phyloP scores from a whole-genome alignment of 2,888 invertebrate genomes.

The Bedellia somnulentella region DNA sequence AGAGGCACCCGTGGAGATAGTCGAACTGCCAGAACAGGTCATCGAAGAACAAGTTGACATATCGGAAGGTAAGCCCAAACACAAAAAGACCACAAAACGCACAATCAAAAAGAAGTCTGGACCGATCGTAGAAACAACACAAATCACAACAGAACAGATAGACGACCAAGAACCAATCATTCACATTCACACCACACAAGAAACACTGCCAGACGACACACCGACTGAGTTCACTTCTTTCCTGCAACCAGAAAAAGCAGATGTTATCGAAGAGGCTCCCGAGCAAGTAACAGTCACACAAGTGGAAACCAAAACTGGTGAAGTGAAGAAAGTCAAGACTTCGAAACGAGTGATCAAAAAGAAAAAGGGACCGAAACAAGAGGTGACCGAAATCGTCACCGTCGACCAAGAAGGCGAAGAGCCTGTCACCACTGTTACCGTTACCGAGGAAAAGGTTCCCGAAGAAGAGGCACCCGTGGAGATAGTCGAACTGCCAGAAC shows the following conservation, averaged over 20 bases:
- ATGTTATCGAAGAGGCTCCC: conserved; percentile 10
- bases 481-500: conserved; percentile 17
- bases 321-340: conserved; percentile 5
- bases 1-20: conserved; percentile 6
- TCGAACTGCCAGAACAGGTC: conserved; percentile 21
- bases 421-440: conserved; percentile 17
- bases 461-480: conserved; percentile 15
- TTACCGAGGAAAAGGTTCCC: conserved; percentile 5
- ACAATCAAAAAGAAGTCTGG: conserved; percentile 19
- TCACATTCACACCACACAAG: conserved; percentile 16
- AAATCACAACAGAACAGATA: conserved; percentile 21
- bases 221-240: conserved; percentile 9
- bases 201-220: conserved; percentile 13
- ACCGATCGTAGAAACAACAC: conserved; percentile 20
- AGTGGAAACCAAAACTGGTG: conserved; percentile 7
- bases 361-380: conserved; percentile 19
- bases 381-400: conserved; percentile 33
- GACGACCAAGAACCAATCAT: conserved; percentile 20
- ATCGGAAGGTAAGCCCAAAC: conserved; percentile 19
- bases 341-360: conserved; percentile 17
- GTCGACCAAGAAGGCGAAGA: conserved; percentile 31
- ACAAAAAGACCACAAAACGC: conserved; percentile 16
- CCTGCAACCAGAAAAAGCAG: conserved; percentile 7
- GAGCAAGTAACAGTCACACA: conserved; percentile 6
- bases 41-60: conserved; percentile 13